Percentiles rank a stretch among this genome's conserved stretches.
Evolutionary conservation across 2,113 vertebrate species (phyloP).

Genomic region (Nettapus auritus): DNA sequence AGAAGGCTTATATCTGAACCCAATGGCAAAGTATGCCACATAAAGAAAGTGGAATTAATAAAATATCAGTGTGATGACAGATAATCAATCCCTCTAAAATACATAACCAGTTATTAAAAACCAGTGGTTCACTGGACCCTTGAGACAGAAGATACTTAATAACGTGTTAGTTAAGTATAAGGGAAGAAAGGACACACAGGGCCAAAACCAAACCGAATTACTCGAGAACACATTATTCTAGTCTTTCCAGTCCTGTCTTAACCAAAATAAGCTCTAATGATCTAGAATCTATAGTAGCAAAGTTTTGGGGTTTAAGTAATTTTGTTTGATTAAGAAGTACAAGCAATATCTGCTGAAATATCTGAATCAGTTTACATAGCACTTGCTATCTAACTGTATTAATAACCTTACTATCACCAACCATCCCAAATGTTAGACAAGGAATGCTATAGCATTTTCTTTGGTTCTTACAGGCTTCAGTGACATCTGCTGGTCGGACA

Average conservation of each 20-base stretch:
- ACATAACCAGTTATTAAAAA: background rate
- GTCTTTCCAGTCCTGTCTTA: background rate
- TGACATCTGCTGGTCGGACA: slow-evolving; percentile 11
- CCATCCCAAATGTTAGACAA: background rate
- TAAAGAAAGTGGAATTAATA: background rate
- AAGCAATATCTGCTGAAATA: background rate
- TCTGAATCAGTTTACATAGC: background rate
- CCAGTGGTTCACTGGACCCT: background rate
- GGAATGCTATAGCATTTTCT: background rate
- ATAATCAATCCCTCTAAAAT: background rate
- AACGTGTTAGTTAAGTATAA: rapidly evolving
- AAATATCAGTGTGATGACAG: background rate
- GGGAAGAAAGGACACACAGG: background rate
- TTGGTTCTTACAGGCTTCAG: background rate
- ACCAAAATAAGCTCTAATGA: background rate
- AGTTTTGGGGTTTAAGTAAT: background rate
- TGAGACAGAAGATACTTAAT: background rate
- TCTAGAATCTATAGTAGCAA: background rate
- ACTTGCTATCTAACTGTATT: background rate
- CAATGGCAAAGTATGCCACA: background rate
- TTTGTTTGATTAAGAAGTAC: background rate
- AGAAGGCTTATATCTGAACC: background rate
- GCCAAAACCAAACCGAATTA: background rate
- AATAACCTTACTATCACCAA: background rate
- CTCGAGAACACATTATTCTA: background rate